Evolutionary conservation across 2,888 invertebrate genomes (phyloP).

Genomic region (Zygothrica quintamaculata): DNA sequence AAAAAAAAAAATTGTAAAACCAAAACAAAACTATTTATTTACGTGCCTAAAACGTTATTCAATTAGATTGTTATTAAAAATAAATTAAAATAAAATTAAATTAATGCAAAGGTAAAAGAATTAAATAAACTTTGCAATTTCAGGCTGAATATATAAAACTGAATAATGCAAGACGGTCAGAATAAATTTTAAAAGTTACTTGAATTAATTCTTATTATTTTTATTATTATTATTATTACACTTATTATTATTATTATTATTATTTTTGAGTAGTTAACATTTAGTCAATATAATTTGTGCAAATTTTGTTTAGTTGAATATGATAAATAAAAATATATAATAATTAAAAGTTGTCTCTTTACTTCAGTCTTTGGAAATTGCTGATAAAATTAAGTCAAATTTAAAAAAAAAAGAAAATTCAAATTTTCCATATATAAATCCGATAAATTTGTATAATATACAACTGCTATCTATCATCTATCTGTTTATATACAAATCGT

Average conservation of each 20-base stretch:
- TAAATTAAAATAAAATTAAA: neutral
- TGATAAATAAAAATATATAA: slow-evolving; percentile 56
- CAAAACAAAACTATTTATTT: slow-evolving; percentile 73
- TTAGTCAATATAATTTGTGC: slow-evolving; percentile 62
- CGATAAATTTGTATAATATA: too few relatives aligned
- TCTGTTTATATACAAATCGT: too few relatives aligned
- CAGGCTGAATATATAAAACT: slow-evolving; percentile 19
- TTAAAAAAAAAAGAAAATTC: too few relatives aligned
- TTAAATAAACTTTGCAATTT: neutral
- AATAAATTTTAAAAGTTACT: slow-evolving; percentile 35
- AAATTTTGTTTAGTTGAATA: slow-evolving; percentile 68
- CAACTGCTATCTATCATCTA: too few relatives aligned
- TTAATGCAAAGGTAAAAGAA: neutral
- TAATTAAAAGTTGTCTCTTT: slow-evolving; percentile 34
- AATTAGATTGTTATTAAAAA: slow-evolving; percentile 45
- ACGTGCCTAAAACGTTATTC: slow-evolving; percentile 54
- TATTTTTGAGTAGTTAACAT: slow-evolving; percentile 55
- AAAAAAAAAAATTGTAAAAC: too few relatives aligned
- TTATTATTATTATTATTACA: too few relatives aligned
- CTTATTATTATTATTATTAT: too few relatives aligned
- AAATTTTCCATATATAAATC: too few relatives aligned
- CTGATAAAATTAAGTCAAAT: too few relatives aligned
- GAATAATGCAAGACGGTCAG: slow-evolving; percentile 32
- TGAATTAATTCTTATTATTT: slow-evolving; percentile 26
- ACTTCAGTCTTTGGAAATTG: too few relatives aligned